Evolutionary conservation across 2,113 vertebrate species (phyloP).

Genomic region (Poeciliopsis prolifica): DNA sequence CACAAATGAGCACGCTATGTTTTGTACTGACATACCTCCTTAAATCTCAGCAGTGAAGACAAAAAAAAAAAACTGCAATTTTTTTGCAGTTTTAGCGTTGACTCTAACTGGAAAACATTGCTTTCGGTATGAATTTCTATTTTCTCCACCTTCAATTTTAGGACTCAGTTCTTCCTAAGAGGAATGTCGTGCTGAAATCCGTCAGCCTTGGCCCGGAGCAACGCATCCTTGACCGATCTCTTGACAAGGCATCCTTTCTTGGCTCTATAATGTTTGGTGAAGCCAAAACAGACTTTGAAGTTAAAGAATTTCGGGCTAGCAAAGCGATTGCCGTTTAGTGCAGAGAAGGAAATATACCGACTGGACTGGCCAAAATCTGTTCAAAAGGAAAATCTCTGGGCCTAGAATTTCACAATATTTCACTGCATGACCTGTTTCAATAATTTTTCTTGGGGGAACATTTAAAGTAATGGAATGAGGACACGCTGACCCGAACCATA

Average conservation of each 20-base stretch:
- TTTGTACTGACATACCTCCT: constrained; percentile 26
- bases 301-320: background rate
- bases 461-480: constrained; percentile 14
- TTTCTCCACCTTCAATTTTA: background rate
- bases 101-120: too few relatives aligned
- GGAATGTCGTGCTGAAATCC: constrained; percentile 29
- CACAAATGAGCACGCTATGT: constrained; percentile 18
- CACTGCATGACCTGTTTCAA: background rate
- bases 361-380: background rate
- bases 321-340: background rate
- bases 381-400: background rate
- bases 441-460: background rate
- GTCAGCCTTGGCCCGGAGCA: constrained; percentile 4
- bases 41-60: constrained; percentile 42
- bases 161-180: constrained; percentile 24
- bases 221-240: background rate
- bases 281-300: constrained; percentile 30
- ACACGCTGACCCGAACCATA: constrained; percentile 26
- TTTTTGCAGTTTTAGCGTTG: constrained; percentile 31
- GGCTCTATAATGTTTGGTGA: constrained; percentile 1
- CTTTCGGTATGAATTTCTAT: too few relatives aligned
- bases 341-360: background rate
- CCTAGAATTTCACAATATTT: background rate
- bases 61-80: constrained; percentile 50
- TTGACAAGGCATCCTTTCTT: constrained; percentile 15